Percentiles rank a stretch among this genome's conserved stretches.
Conservation (phyloP, 2,888 invertebrate genomes). For the Eupelmus urozonus region DNA sequence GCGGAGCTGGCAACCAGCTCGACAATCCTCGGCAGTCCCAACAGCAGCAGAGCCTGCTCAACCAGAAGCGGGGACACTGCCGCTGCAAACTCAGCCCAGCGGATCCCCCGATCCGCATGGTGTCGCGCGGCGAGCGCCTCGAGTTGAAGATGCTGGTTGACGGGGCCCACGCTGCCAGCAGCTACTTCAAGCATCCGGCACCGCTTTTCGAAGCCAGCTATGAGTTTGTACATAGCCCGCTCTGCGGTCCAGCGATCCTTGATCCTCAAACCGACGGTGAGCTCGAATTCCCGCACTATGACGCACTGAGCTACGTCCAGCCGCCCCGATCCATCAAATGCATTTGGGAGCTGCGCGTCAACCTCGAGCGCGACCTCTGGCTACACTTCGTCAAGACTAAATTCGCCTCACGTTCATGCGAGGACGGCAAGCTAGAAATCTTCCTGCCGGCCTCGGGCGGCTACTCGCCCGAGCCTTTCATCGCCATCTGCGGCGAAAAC, state of each 20-base stretch:
- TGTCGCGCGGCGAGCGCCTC: slow-evolving; percentile 89
- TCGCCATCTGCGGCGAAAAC: slow-evolving; percentile 92
- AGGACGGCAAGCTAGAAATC: slow-evolving; percentile 91
- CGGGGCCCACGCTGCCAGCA: slow-evolving; percentile 90
- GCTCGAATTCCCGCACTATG: slow-evolving; percentile 91
- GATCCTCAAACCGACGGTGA: slow-evolving; percentile 90
- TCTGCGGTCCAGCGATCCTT: slow-evolving; percentile 90
- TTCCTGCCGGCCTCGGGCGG: slow-evolving; percentile 81
- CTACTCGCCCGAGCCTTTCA: slow-evolving; percentile 83
- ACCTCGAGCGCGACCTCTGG: slow-evolving; percentile 91
- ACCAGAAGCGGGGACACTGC: slow-evolving; percentile 82
- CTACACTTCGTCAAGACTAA: slow-evolving; percentile 91
- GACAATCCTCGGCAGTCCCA: background rate
- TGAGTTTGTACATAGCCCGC: slow-evolving; percentile 92
- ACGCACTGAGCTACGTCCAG: slow-evolving; percentile 82
- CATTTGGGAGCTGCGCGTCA: slow-evolving; percentile 90
- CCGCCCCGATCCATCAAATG: slow-evolving; percentile 80
- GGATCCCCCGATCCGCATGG: slow-evolving; percentile 83
- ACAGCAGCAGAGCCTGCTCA: background rate
- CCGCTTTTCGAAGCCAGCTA: slow-evolving; percentile 92
- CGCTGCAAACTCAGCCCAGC: slow-evolving; percentile 81
- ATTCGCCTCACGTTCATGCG: slow-evolving; percentile 90
- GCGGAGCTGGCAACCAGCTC: slow-evolving; percentile 46
- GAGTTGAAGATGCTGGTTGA: slow-evolving; percentile 91
- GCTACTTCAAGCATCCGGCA: slow-evolving; percentile 91